phyloP scores from a whole-genome alignment of 2,888 invertebrate species.

The Agriopis marginaria region DNA sequence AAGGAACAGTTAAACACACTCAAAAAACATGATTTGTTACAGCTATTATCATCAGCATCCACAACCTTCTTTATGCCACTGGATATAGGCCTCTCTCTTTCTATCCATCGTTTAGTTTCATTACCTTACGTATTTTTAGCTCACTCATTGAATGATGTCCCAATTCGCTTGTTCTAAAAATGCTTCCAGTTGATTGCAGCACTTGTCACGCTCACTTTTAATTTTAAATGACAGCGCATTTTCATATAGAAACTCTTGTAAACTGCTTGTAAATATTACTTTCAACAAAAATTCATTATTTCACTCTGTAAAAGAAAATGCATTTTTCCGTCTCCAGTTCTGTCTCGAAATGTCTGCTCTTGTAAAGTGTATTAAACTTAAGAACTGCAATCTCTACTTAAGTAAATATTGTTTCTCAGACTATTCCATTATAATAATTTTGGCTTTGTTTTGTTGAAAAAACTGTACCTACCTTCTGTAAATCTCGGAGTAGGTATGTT shows the following conservation, averaged over 20 bases:
- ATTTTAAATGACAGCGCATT: conserved; percentile 6
- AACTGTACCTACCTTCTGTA: conserved; percentile 3
- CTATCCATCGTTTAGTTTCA: background rate
- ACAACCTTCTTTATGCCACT: no score
- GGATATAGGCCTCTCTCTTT: no score
- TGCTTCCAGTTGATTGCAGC: conserved; percentile 18
- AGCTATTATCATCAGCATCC: no score
- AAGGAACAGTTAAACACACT: no score
- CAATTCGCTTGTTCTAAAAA: conserved; percentile 31
- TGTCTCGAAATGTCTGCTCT: conserved; percentile 6
- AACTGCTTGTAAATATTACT: background rate
- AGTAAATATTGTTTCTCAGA: conserved; percentile 5
- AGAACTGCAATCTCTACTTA: background rate
- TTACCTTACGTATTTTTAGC: conserved; percentile 36
- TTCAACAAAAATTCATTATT: background rate
- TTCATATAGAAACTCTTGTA: no score
- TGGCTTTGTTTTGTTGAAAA: background rate
- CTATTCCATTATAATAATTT: background rate
- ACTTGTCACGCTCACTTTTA: conserved; percentile 19
- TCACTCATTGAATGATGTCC: conserved; percentile 20
- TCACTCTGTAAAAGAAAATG: conserved; percentile 4
- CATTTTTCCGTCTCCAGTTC: conserved; percentile 20
- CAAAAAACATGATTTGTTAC: no score
- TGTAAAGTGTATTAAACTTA: conserved; percentile 15
- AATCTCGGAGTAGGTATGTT: background rate